Base-by-base conservation (phyloP, 2,113 vertebrate species). In the Sminthopsis crassicaudata region DNA sequence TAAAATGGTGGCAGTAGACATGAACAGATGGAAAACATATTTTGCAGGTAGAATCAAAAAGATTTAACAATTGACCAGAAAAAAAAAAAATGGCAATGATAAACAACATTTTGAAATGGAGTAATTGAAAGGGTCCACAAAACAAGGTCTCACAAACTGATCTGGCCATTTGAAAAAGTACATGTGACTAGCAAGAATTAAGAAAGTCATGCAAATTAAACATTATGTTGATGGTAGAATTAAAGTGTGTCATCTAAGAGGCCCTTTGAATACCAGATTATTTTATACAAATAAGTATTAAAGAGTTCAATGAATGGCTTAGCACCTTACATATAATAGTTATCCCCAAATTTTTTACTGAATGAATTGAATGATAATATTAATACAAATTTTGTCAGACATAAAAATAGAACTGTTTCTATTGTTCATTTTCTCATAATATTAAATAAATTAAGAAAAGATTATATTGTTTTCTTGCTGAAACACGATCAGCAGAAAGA, bases 151-250 rank as follows among this genome's bases (percentile, higher is more conserved):
- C 67, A 42, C n/a, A 84, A 52, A 10, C 52, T 76, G 10, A 91
- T 84, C 50, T 55, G 36, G 26, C n/a, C 90, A 84, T 94, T 90
- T 46, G 8, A 93, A 96, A 24, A 93, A 91, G 36, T 51, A 90
- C 53, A 16, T 51, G 9, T 36, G 92, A 91, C 26, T 88, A 89
- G 60, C 23, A 95, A 94, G 90, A 93, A 46, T n/a, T 91, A 90
- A 94, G 88, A 92, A 14, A 36, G 60, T 26, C 2, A 52, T 46
- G 10, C 53, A 7, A 89, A 94, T 26, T 60, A 94, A 92, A 89
- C 52, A 4, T 60, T 84, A 91, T 9, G 90, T 12, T 12, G 46
- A 50, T 46, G 88, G 67, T 0, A 14, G 25, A 92, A n/a, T 93
- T 94, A 26, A 36, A 92, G 2, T 3, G 76, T 84, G 76, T 67